A percentile compares a stretch with the other conserved stretches of the same genome.
Evolutionary conservation across 2,797 vertebrate species (phyloP).

Genomic region (Nothura maculosa): DNA sequence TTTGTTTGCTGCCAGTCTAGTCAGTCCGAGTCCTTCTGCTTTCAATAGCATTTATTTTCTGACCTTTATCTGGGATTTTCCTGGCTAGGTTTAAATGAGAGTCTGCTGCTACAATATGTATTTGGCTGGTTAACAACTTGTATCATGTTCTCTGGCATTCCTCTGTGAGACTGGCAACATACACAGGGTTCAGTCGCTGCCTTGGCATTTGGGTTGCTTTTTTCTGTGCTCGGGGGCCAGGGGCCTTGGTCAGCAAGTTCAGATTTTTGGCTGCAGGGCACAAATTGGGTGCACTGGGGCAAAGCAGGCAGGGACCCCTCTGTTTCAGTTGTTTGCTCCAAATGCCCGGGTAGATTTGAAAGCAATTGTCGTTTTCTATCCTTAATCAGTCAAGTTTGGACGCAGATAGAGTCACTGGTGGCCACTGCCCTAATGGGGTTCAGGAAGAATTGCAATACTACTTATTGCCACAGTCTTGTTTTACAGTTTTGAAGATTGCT

Average conservation of each 20-base stretch:
- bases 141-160: not conserved
- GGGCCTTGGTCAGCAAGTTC: not conserved
- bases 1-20: not conserved
- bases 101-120: not conserved
- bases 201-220: not conserved
- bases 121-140: not conserved
- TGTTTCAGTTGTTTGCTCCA: not conserved
- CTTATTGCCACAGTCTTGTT: not conserved
- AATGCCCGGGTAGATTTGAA: not conserved
- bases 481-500: not conserved
- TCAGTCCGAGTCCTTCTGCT: not conserved
- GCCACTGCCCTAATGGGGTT: not conserved
- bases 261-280: not conserved
- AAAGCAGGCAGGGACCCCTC: not conserved
- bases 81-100: not conserved
- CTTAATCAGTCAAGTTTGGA: not conserved
- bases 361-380: not conserved
- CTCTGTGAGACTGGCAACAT: not conserved
- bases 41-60: not conserved
- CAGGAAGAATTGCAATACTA: not conserved
- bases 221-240: not conserved
- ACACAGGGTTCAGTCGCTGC: not conserved
- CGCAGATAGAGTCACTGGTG: not conserved
- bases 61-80: not conserved
- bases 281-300: not conserved